Conservation (phyloP, 2,888 invertebrate genomes). For the Machimus rusticus region DNA sequence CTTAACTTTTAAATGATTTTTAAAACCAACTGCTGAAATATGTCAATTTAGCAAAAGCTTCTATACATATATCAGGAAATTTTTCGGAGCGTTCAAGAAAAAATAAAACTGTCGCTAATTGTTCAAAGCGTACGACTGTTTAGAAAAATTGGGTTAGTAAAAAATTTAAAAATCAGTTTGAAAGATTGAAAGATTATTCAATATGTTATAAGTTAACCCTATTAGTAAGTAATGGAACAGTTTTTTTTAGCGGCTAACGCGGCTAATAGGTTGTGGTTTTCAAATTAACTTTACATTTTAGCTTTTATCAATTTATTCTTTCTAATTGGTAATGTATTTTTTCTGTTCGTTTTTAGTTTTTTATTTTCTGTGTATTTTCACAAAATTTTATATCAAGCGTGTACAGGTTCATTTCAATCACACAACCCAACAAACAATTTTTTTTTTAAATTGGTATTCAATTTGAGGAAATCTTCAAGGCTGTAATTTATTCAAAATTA, state of each 20-base stretch:
- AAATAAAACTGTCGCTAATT: too few relatives aligned
- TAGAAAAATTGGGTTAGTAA: too few relatives aligned
- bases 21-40: too few relatives aligned
- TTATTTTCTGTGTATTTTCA: neutral
- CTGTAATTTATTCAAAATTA: neutral
- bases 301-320: neutral
- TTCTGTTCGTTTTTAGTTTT: neutral
- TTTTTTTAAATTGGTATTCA: neutral
- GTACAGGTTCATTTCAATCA: neutral
- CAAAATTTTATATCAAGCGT: neutral
- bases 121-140: too few relatives aligned
- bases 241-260: neutral
- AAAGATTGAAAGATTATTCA: neutral
- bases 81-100: too few relatives aligned
- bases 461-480: neutral
- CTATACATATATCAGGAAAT: too few relatives aligned
- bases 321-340: neutral
- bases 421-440: neutral
- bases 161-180: neutral
- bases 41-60: too few relatives aligned
- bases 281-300: neutral
- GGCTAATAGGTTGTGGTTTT: neutral
- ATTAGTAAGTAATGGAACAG: neutral
- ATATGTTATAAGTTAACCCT: neutral
- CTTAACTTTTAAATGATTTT: too few relatives aligned